Percentiles rank a stretch among this genome's conserved stretches.
These are phyloP conservation scores for Spermophilus dauricus DNA, from an alignment of 2,113 vertebrate species.

Conservation along the genomic window DNA sequence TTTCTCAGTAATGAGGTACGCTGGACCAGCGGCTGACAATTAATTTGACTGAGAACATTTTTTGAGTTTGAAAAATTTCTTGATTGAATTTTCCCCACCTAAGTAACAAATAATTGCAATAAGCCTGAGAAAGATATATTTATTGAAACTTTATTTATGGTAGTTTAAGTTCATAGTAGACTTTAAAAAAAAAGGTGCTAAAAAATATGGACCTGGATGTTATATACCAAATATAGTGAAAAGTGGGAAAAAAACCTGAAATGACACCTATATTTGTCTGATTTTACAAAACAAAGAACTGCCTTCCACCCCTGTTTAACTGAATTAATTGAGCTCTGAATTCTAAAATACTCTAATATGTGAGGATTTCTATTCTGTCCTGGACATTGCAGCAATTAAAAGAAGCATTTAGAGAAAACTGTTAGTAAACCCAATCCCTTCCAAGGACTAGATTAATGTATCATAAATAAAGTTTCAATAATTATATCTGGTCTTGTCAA, in stretches of 20 bases:
- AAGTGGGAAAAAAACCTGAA: conserved; percentile 36
- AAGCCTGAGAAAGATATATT: conserved; percentile 41
- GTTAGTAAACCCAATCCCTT: conserved; percentile 32
- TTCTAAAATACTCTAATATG: neutral
- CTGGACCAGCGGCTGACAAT: neutral
- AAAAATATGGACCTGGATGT: neutral
- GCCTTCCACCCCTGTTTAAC: neutral
- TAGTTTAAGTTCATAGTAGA: neutral
- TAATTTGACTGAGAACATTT: conserved; percentile 24
- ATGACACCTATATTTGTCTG: conserved; percentile 4
- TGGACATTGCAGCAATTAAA: neutral
- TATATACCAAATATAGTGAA: neutral
- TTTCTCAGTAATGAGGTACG: conserved; percentile 36
- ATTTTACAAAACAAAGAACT: conserved; percentile 11
- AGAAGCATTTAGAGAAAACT: conserved; percentile 58
- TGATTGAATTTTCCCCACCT: neutral
- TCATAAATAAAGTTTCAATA: no score
- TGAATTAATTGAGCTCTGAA: conserved; percentile 11
- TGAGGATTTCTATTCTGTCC: conserved; percentile 9
- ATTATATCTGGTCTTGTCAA: no score
- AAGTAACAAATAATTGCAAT: conserved; percentile 60
- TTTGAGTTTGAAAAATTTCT: conserved; percentile 54
- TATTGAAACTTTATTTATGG: conserved; percentile 49
- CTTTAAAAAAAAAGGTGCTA: neutral
- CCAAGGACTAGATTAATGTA: conserved; percentile 3